phyloP scores from a whole-genome alignment of 1,140 invertebrate species.

The Colletes gigas region DNA sequence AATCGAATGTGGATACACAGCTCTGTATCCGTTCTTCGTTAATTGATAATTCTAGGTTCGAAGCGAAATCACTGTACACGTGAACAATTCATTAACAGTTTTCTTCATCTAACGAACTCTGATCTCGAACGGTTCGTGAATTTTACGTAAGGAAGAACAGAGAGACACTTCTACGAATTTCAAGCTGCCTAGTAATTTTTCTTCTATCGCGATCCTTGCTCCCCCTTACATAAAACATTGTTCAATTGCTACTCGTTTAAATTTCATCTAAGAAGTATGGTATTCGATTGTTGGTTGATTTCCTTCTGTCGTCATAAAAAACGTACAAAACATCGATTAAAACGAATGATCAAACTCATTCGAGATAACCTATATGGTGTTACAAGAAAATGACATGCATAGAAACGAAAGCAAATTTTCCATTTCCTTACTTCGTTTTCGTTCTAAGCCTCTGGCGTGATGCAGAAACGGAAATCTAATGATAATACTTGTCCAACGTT shows the following conservation, averaged over 20 bases:
- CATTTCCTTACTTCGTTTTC: conserved; percentile 1
- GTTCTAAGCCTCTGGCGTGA: conserved; percentile 12
- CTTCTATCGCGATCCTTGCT: conserved; percentile 9
- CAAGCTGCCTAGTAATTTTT: conserved; percentile 18
- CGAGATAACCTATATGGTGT: conserved; percentile 16
- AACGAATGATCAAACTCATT: conserved; percentile 34
- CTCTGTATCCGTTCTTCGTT: conserved; percentile 23
- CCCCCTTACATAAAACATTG: conserved; percentile 36
- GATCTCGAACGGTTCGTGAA: conserved; percentile 17
- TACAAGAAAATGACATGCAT: conserved; percentile 13
- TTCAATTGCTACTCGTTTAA: conserved; percentile 34
- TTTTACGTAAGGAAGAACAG: conserved; percentile 32
- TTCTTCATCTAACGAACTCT: background rate
- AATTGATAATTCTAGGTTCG: conserved; percentile 27
- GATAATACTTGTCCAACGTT: conserved; percentile 21
- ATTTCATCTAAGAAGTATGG: conserved; percentile 37
- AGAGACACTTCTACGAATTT: background rate
- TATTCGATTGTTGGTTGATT: conserved; percentile 33
- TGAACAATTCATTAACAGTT: background rate
- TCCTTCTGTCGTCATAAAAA: conserved; percentile 29
- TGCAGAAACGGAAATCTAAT: conserved; percentile 8
- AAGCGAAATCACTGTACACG: conserved; percentile 29
- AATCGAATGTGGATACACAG: conserved; percentile 36
- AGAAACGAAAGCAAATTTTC: conserved; percentile 31
- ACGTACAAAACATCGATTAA: conserved; percentile 38